Base-by-base conservation (phyloP, 2,113 vertebrate genomes). In the Colinus virginianus region DNA sequence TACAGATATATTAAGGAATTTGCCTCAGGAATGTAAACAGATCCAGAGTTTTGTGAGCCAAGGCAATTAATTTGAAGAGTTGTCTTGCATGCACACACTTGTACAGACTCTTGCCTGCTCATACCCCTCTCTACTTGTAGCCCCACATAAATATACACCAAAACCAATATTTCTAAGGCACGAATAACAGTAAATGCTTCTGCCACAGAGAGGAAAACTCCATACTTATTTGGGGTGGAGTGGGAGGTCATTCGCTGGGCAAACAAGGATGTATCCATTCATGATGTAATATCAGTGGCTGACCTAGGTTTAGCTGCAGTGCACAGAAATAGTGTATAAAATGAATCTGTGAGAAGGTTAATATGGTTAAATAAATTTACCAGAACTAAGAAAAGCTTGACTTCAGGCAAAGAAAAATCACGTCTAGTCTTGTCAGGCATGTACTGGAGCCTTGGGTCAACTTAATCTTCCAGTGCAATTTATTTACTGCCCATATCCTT, bases 1-100 rank as follows among this genome's bases (percentile, higher is more conserved):
- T 89, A 63, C 76, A 87, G 87, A 90, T 91, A 79, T 45, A 85
- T 83, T 56, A 88, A 76, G 83, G 70, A 95, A 95, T 96, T 90
- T 88, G 88, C 95, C 95, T 94, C 75, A 92, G 91, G 86, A 96
- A 95, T 85, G 84, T 93, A 95, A 96, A 94, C 78, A 93, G 68
- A 78, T 56, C 56, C 70, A 91, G 51, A 77, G 75, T 53, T 87
- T 74, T 51, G 40, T 53, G 84, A 90, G 81, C 88, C 86, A 94
- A 90, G 46, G 74, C 62, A 66, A 78, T 92, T 83, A 87, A 87
- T 96, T 90, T 88, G 88, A 83, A 76, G 77, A 61, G 67, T 86
- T 87, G 67, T 89, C 61, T 78, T 78, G 87, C 76, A 36, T 67
- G 91, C 51, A 70, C 70, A 63, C 42, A 70, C 85, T 70, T 16